Evolutionary conservation across 1,140 invertebrate genomes (phyloP), one percentile per base, ranked within the genome.

Genomic region (Drosophila subpulchrella): DNA sequence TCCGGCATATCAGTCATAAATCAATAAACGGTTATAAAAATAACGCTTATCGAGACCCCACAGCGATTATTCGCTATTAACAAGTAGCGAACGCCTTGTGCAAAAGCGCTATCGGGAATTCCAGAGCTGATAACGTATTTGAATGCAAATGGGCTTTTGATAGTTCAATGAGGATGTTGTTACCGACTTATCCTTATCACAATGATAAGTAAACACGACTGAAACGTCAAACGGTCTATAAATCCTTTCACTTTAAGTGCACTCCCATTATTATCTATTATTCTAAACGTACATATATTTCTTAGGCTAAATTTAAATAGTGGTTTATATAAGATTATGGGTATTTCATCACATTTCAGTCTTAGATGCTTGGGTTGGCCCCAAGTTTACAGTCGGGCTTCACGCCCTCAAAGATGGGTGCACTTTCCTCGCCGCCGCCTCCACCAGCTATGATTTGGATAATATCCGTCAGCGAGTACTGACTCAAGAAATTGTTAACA

Each of bases 351-450:
- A 13, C 8, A 3, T 38, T 61, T 63, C 74, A 78, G 74, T 71
- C 75, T 86, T 75, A 50, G 17, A 53, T 61, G 4, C 11, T 32
- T 36, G n/a, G 10, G 13, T 10, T 48, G 5, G n/a, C 38, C 12
- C 56, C 42, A 3, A 24, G 65, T n/a, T 88, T 88, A 46, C 83
- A 88, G 62, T 88, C 42, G 0, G 84, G 83, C 17, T 88, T 84
- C 1, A 84, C 84, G 1, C 85, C 84, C 0, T 89, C 85, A 17
- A 89, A 89, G n/a, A 90, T 81, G 7, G 85, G 85, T 8, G 48
- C 17, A 13, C 73, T 77, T 20, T 88, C 83, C 5, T 63, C 68
- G 1, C 54, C 82, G 10, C 54, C 67, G 10, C 78, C 84, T 32
- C 73, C 70, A 3, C 82, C 74, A 34, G 48, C 55, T 44, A 91